Evolutionary conservation across 2,888 invertebrate genomes (phyloP).

Genomic region (Clitarchus hookeri): DNA sequence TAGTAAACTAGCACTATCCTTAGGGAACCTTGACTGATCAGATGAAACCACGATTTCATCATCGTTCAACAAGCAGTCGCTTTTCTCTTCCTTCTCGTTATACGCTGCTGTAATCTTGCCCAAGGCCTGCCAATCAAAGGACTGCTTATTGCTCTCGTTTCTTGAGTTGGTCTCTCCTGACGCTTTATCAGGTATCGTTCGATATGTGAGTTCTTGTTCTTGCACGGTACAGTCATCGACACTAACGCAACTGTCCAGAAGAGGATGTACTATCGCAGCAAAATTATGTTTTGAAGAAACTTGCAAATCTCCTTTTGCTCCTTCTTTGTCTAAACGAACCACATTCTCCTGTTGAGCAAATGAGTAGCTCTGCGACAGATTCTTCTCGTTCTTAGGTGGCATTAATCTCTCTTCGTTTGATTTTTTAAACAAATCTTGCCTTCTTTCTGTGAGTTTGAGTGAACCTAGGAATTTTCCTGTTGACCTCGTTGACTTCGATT

Average conservation of each 20-base stretch:
- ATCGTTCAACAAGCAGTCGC: background rate
- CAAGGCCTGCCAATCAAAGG: background rate
- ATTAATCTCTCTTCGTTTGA: too few relatives aligned
- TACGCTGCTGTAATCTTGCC: background rate
- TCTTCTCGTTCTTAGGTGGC: background rate
- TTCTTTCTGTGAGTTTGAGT: background rate
- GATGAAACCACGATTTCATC: background rate
- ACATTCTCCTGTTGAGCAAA: background rate
- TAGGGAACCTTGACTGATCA: background rate
- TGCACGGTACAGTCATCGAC: background rate
- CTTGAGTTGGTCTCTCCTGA: background rate
- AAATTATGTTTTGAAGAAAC: background rate
- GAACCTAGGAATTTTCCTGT: background rate
- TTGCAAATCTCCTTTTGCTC: background rate
- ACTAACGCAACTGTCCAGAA: background rate
- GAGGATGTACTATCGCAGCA: background rate
- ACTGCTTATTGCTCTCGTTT: background rate
- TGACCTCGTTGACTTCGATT: background rate
- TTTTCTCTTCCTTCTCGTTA: background rate
- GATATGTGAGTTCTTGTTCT: background rate
- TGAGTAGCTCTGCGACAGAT: background rate
- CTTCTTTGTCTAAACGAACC: background rate
- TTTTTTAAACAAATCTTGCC: background rate
- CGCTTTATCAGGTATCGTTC: background rate
- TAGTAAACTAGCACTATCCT: background rate